Percentiles rank a stretch among this genome's conserved stretches.
phyloP scores from a whole-genome alignment of 1,140 invertebrate species.

The Drosophila miranda region DNA sequence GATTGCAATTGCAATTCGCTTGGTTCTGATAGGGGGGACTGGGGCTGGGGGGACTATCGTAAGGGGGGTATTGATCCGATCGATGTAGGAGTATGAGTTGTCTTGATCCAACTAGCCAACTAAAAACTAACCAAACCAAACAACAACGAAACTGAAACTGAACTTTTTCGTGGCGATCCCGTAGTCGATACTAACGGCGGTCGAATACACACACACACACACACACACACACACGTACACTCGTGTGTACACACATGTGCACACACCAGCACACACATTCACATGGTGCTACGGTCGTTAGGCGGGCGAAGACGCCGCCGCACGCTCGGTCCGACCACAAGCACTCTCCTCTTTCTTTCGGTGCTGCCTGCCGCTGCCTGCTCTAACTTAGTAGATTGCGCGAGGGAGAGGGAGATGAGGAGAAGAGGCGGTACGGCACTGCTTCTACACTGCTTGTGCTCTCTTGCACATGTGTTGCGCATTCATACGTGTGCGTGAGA shows the following conservation, averaged over 20 bases:
- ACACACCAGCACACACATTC: constrained; percentile 10
- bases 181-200: constrained; percentile 78
- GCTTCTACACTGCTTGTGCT: constrained; percentile 15
- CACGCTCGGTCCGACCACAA: constrained; percentile 8
- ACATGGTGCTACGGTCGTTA: constrained; percentile 73
- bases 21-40: not conserved
- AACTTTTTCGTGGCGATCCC: constrained; percentile 75
- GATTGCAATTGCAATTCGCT: constrained; percentile 4
- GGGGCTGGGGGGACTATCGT: not conserved
- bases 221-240: constrained; percentile 28
- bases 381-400: constrained; percentile 78
- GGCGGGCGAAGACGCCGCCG: constrained; percentile 33
- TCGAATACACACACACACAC: constrained; percentile 55
- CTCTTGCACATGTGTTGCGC: constrained; percentile 65
- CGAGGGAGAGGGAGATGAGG: constrained; percentile 28
- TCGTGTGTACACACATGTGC: constrained; percentile 7
- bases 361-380: constrained; percentile 27
- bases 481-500: constrained; percentile 26
- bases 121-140: constrained; percentile 62
- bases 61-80: constrained; percentile 4
- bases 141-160: constrained; percentile 76
- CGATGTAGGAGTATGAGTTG: constrained; percentile 1
- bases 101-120: constrained; percentile 52
- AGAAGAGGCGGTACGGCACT: not conserved
- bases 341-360: constrained; percentile 8